These are phyloP conservation scores for Crioceris asparagi DNA, from an alignment of 2,888 invertebrate species.

Conservation along the genomic window DNA sequence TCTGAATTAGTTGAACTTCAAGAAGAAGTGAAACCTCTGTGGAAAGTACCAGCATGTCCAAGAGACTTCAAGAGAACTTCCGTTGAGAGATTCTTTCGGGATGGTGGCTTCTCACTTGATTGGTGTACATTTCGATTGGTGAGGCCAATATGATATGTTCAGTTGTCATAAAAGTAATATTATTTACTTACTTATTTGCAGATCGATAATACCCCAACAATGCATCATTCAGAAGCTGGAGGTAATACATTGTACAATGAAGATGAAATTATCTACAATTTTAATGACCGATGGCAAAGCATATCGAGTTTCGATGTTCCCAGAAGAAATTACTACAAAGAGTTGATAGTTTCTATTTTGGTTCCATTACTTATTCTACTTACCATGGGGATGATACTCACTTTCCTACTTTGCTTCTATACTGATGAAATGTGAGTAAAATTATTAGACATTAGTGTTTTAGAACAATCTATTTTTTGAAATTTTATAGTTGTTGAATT, in stretches of 20 bases:
- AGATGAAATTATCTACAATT: constrained; percentile 32
- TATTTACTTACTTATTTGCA: constrained; percentile 17
- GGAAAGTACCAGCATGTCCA: constrained; percentile 68
- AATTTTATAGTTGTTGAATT: background rate
- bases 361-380: constrained; percentile 59
- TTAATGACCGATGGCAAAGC: constrained; percentile 49
- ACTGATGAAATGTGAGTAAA: constrained; percentile 65
- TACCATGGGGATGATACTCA: constrained; percentile 53
- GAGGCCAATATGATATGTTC: constrained; percentile 23
- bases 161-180: background rate
- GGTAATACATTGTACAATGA: constrained; percentile 30
- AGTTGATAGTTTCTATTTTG: constrained; percentile 58
- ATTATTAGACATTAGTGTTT: background rate
- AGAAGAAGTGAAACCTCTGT: constrained; percentile 72
- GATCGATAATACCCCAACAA: constrained; percentile 34
- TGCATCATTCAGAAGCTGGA: constrained; percentile 32
- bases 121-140: constrained; percentile 86
- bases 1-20: constrained; percentile 55
- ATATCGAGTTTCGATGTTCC: constrained; percentile 52
- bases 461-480: background rate
- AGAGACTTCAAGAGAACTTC: constrained; percentile 75
- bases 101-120: constrained; percentile 67
- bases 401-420: constrained; percentile 64
- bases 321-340: constrained; percentile 55
- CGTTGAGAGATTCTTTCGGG: constrained; percentile 71